A percentile compares a stretch with the other conserved stretches of the same genome.
phyloP scores from a whole-genome alignment of 2,797 vertebrate genomes.

The Epinephelus awoara region DNA sequence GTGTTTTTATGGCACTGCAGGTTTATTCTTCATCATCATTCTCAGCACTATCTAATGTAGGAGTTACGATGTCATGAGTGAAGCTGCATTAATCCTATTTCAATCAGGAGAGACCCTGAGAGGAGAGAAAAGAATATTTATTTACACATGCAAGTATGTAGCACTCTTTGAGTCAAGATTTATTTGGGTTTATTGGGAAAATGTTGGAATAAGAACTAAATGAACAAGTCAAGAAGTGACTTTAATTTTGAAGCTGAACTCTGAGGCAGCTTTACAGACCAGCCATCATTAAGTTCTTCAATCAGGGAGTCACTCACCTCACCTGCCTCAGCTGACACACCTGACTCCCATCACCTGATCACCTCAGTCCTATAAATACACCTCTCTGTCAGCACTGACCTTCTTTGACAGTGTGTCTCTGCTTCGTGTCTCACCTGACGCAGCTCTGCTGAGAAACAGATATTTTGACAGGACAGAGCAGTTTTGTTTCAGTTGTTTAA shows the following conservation, averaged over 20 bases:
- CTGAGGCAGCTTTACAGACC: not conserved
- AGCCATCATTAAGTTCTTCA: not conserved
- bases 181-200: accelerated
- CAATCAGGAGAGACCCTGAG: no score
- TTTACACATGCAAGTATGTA: no score
- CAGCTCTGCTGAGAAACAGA: not conserved
- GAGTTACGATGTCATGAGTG: no score
- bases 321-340: conserved; percentile 13
- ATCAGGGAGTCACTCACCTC: not conserved
- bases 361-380: not conserved
- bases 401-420: not conserved
- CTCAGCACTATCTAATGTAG: no score
- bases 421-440: not conserved
- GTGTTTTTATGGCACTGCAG: no score
- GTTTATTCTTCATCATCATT: no score
- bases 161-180: not conserved
- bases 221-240: not conserved
- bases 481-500: not conserved
- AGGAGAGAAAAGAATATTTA: no score
- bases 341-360: conserved; percentile 2
- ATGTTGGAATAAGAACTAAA: not conserved
- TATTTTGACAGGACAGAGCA: no score
- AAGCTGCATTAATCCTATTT: no score
- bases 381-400: accelerated
- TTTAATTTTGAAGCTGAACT: not conserved